Conservation (phyloP, 2,113 vertebrate species). For the Nothocercus nigrocapillus region DNA sequence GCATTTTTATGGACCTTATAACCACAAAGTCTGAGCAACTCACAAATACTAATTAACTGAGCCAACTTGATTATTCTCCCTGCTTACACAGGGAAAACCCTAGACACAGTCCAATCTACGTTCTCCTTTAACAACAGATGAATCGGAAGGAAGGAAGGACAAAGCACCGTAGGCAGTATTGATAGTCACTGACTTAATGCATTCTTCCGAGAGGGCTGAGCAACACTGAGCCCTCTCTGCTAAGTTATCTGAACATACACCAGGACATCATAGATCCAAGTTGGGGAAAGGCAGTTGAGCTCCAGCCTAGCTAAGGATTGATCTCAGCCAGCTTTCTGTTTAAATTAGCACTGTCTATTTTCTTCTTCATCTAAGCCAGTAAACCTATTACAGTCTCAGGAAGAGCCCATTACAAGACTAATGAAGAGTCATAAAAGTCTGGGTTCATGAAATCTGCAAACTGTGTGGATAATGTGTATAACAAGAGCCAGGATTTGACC, state of each 20-base stretch:
- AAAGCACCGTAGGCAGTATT: conserved; percentile 6
- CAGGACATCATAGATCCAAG: neutral
- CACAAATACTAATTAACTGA: conserved; percentile 60
- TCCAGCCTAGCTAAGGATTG: neutral
- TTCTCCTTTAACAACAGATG: conserved; percentile 43
- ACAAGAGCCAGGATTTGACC: neutral
- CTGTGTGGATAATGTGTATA: neutral
- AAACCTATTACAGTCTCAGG: neutral
- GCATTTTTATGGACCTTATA: conserved; percentile 51
- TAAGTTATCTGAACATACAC: conserved; percentile 30
- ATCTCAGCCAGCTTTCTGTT: neutral
- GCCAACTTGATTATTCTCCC: conserved; percentile 43
- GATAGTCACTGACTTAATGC: conserved; percentile 16
- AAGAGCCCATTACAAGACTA: neutral
- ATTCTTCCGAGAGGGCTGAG: neutral
- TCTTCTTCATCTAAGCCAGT: neutral
- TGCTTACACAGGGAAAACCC: conserved; percentile 62
- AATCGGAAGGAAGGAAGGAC: conserved; percentile 55
- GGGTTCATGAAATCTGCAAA: neutral
- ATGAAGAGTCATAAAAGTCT: neutral
- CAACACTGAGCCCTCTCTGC: neutral
- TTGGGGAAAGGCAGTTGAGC: neutral
- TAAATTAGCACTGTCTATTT: neutral
- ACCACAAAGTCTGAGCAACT: conserved; percentile 24
- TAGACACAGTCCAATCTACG: conserved; percentile 56